Base-by-base conservation (phyloP, 2,888 invertebrate genomes). In the Heteromurus nitidus region DNA sequence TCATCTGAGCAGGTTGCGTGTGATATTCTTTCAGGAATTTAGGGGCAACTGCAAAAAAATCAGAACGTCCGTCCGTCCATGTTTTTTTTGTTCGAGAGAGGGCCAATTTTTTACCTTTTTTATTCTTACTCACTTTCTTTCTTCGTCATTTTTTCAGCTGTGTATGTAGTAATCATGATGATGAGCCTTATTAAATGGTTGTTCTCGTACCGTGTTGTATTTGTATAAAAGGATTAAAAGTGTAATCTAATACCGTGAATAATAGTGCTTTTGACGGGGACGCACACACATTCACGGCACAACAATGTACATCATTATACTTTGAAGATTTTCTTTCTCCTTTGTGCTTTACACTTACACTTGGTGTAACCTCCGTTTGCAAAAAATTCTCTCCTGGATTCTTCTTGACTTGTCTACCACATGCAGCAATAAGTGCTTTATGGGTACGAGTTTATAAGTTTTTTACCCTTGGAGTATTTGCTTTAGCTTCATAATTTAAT, bases 121-220 rank as follows among this genome's bases (percentile, higher is more conserved):
- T 31, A 31, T 62, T 31, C 5, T 30, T 2, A 13, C 36, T 9
- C 36, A 13, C 16, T 47, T 11, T 13, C 47, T 47, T 47, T 47
- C n/a, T 47, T 55, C 18, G 24, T 55, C 24, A 55, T 13, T 55
- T 69, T 30, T 68, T 50, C 44, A 64, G 36, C 31, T 30, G 20
- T n/a, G n/a, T 11, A 28, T 50, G 30, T 58, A 24, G 24, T 58
- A 24, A 70, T 65, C 22, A 65, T 58, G 72, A 72, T 72, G 58
- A 72, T 58, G 72, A 44, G 60, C 60, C 58, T 72, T 72, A 72
- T 72, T 72, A 72, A 72, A 72, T 72, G 60, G 60, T 28, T 60
- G 72, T 72, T 72, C 42, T 72, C 60, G 18, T 60, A 13, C 44
- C 28, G 18, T 60, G 30, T 30, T 26, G 24, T 72, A 30, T 72